phyloP scores from a whole-genome alignment of 2,113 vertebrate genomes.

The Passer domesticus region DNA sequence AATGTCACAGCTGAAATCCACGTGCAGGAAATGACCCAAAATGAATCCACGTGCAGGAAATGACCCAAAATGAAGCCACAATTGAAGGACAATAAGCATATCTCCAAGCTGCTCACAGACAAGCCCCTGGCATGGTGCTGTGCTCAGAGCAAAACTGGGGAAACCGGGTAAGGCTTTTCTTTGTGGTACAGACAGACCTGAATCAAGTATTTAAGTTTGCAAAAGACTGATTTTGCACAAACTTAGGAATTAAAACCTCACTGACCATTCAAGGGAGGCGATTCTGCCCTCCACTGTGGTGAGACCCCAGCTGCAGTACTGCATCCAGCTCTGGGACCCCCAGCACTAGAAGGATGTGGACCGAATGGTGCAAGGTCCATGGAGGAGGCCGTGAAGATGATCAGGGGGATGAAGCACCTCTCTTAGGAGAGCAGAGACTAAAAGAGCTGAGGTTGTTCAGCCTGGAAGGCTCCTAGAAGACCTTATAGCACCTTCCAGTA shows the following conservation, averaged over 20 bases:
- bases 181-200: background rate
- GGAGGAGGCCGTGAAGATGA: background rate
- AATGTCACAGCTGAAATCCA: background rate
- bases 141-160: background rate
- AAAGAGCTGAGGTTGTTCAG: background rate
- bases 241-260: background rate
- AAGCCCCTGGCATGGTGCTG: rapidly evolving
- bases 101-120: background rate
- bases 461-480: background rate
- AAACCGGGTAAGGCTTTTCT: rapidly evolving
- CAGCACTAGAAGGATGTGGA: background rate
- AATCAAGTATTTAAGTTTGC: background rate
- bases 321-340: background rate
- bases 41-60: background rate
- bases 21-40: background rate
- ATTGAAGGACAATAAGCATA: background rate
- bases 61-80: background rate
- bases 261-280: rapidly evolving
- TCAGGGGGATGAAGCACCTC: background rate
- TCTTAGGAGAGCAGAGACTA: background rate
- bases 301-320: background rate
- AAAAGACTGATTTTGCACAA: background rate
- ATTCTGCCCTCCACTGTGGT: background rate
- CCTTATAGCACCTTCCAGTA: background rate
- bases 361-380: background rate